Percentiles rank a stretch among this genome's conserved stretches.
These are phyloP conservation scores for Numida meleagris DNA, from an alignment of 2,113 vertebrate species.

Conservation along the genomic window DNA sequence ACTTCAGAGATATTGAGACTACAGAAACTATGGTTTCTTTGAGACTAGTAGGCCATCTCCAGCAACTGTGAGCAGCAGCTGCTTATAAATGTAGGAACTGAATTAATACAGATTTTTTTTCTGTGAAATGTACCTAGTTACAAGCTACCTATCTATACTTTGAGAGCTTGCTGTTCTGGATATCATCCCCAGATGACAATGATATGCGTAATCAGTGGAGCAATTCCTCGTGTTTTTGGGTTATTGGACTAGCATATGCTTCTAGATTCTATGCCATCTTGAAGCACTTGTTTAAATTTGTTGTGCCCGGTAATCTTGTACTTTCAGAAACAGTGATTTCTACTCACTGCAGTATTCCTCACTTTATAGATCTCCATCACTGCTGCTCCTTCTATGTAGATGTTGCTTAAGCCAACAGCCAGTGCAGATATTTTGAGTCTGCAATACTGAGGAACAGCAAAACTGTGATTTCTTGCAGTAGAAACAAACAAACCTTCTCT, in stretches of 20 bases:
- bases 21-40: background rate
- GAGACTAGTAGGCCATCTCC: background rate
- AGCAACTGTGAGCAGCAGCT: background rate
- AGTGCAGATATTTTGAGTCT: background rate
- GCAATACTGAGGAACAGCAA: background rate
- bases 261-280: background rate
- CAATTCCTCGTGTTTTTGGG: background rate
- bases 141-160: background rate
- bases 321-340: background rate
- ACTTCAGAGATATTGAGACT: background rate
- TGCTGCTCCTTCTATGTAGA: background rate
- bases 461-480: background rate
- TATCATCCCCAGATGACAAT: background rate
- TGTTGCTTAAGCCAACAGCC: background rate
- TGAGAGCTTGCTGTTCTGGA: background rate
- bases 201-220: background rate
- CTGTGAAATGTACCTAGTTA: background rate
- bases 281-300: background rate
- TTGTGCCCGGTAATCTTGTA: background rate
- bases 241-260: background rate
- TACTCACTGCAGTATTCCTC: background rate
- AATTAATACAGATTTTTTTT: background rate
- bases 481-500: background rate
- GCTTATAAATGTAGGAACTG: background rate
- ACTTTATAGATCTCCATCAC: background rate